Evolutionary conservation across 2,113 vertebrate genomes (phyloP).

Genomic region (Silurus glanis): DNA sequence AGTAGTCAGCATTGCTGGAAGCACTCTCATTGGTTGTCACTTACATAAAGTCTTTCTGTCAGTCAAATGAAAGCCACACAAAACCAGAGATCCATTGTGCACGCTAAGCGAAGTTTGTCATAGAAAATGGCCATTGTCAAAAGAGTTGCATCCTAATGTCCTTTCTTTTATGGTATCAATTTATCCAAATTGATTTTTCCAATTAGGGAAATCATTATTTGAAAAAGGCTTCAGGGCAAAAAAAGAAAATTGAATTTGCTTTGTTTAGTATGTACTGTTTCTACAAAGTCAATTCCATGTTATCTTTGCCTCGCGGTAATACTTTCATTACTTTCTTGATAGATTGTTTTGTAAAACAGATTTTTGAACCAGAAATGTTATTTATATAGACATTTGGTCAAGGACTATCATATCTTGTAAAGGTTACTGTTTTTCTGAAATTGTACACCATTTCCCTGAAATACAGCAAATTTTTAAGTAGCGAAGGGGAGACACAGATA

Average conservation of each 20-base stretch:
- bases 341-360: not conserved
- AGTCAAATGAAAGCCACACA: conserved; percentile 52
- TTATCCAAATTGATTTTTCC: conserved; percentile 19
- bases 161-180: conserved; percentile 18
- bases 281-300: not conserved
- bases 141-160: not conserved
- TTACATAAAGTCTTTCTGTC: conserved; percentile 53
- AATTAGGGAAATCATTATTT: conserved; percentile 1
- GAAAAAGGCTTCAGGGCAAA: conserved; percentile 2
- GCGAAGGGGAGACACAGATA: not conserved
- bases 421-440: not conserved
- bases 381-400: not conserved
- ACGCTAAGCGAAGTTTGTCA: not conserved
- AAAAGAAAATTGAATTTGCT: conserved; percentile 10
- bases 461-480: not conserved
- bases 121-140: not conserved
- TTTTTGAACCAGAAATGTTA: not conserved
- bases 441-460: not conserved
- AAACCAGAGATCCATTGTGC: not conserved
- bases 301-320: not conserved
- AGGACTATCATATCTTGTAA: not conserved
- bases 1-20: conserved; percentile 61
- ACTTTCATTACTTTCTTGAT: not conserved
- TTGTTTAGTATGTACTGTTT: conserved; percentile 11
- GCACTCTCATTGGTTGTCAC: conserved; percentile 66